Evolutionary conservation across 1,140 invertebrate species (phyloP).

Genomic region (Drosophila eugracilis): DNA sequence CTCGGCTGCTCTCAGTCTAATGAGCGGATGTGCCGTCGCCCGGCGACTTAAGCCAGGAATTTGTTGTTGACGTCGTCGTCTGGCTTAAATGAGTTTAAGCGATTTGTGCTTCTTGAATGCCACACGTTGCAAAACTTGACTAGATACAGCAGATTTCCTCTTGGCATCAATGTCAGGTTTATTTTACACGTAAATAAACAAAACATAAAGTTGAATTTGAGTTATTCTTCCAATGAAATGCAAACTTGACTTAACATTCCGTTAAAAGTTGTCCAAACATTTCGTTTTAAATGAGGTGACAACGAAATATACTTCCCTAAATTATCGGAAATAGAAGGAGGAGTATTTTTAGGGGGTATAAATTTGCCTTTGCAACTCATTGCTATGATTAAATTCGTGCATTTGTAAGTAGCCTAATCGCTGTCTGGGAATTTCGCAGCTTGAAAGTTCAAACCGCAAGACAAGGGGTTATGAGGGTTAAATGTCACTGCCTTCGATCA

Average conservation of each 20-base stretch:
- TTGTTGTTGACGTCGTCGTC: slow-evolving; percentile 38
- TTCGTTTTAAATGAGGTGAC: too few relatives aligned
- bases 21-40: slow-evolving; percentile 39
- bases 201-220: too few relatives aligned
- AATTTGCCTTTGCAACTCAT: not conserved
- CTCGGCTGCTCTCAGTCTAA: slow-evolving; percentile 28
- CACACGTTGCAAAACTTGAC: too few relatives aligned
- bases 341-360: too few relatives aligned
- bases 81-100: slow-evolving; percentile 39
- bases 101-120: not conserved
- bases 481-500: slow-evolving; percentile 34
- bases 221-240: too few relatives aligned
- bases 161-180: too few relatives aligned
- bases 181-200: too few relatives aligned
- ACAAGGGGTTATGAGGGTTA: slow-evolving; percentile 4
- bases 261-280: too few relatives aligned
- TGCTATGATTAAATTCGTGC: slow-evolving; percentile 2
- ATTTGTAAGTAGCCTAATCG: slow-evolving; percentile 14
- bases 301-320: too few relatives aligned
- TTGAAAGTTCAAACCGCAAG: slow-evolving; percentile 9
- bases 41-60: slow-evolving; percentile 31
- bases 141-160: too few relatives aligned
- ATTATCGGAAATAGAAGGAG: too few relatives aligned
- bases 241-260: too few relatives aligned
- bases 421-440: not conserved